Base-by-base conservation (phyloP, 2,113 vertebrate species). In the Pteronura brasiliensis region DNA sequence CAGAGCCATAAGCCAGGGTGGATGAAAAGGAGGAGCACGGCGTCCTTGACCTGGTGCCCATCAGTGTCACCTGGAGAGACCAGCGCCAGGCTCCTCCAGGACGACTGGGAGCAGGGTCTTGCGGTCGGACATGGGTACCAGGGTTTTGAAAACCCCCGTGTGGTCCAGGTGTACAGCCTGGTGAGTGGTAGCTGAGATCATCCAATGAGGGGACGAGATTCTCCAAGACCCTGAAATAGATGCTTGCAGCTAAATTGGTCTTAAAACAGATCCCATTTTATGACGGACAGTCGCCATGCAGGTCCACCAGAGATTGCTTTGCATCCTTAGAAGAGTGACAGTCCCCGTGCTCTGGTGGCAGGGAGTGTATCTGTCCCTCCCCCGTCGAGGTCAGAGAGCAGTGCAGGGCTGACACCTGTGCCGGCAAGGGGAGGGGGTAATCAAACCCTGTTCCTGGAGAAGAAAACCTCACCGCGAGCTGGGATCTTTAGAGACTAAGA, bases 261-360 rank as follows among this genome's bases (percentile, higher is more conserved):
- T 27, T 42, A 11, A 77, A 34, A 39, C 27, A 55, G 81, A 25
- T 1, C 1, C 4, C 2, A 6, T 21, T 29, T 36, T 14, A 25
- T n/a, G 67, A 42, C 1, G 2, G 67, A n/a, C 4, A 5, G 9
- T 20, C 3, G 0, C 34, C 13, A 21, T 0, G 34, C 25, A 44
- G 49, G 23, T 23, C 36, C 31, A 13, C 3, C 9, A 20, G 15
- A 18, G 71, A 23, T 6, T 12, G 25, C 49, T 25, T 7, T 29
- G 39, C 8, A 20, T 1, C 47, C 59, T 15, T 5, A 47, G 7
- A 36, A 1, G 10, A 4, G 7, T 34, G 63, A 57, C 3, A 25
- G 21, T 25, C n/a, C 13, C 10, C 2, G 25, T 1, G 4, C 52
- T 57, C 14, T 5, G n/a, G 18, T 27, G 59, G 20, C 29, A 44